Conservation (phyloP, 2,888 invertebrate genomes). For the Leptopterna dolabrata region DNA sequence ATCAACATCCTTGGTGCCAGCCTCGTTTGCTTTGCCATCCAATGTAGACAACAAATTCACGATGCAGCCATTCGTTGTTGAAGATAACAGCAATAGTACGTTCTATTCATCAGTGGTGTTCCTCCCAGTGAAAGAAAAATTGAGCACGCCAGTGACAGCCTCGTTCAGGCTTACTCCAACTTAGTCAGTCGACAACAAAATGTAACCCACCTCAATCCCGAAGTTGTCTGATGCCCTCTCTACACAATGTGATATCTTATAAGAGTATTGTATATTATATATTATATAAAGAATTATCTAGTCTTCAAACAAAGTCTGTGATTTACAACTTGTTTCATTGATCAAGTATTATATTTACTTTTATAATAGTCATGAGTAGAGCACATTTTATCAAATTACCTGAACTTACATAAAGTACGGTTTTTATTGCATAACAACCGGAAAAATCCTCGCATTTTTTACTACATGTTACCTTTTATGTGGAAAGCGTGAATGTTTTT, state of each 20-base stretch:
- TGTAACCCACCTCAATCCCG: slow-evolving; percentile 19
- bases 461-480: slow-evolving; percentile 49
- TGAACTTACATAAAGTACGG: slow-evolving; percentile 46
- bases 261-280: slow-evolving; percentile 51
- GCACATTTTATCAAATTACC: slow-evolving; percentile 38
- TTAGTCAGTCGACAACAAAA: slow-evolving; percentile 67
- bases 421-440: slow-evolving; percentile 46
- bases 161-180: slow-evolving; percentile 95
- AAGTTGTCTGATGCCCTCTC: slow-evolving; percentile 51
- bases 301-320: slow-evolving; percentile 55
- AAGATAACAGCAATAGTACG: slow-evolving; percentile 73
- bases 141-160: slow-evolving; percentile 87
- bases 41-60: slow-evolving; percentile 68
- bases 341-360: slow-evolving; percentile 47
- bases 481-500: slow-evolving; percentile 31
- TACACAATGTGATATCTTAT: slow-evolving; percentile 52
- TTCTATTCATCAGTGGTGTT: slow-evolving; percentile 93
- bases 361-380: slow-evolving; percentile 51
- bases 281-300: slow-evolving; percentile 45
- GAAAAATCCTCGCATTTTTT: slow-evolving; percentile 54
- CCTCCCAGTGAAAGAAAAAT: slow-evolving; percentile 90
- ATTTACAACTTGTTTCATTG: slow-evolving; percentile 53
- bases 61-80: slow-evolving; percentile 93
- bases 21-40: slow-evolving; percentile 75
- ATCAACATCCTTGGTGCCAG: slow-evolving; percentile 71